A percentile compares a stretch with the other conserved stretches of the same genome.
Evolutionary conservation across 1,140 invertebrate species (phyloP).

Genomic region (Augochlora pura): DNA sequence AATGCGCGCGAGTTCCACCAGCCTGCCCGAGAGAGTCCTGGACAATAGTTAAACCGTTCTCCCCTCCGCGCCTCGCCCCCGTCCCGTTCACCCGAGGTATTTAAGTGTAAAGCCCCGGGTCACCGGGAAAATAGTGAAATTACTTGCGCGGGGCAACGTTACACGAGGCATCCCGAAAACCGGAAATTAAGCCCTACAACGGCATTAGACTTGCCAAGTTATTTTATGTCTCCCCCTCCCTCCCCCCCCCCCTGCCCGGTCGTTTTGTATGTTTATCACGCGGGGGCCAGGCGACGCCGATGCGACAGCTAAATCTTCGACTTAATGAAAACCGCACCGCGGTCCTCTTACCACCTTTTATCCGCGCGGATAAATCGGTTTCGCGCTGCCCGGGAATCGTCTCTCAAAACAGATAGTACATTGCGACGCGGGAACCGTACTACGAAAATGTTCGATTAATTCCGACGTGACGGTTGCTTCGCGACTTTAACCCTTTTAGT

Average conservation of each 20-base stretch:
- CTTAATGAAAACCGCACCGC: slow-evolving; percentile 30
- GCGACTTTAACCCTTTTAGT: too few species aligned
- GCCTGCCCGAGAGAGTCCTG: slow-evolving; percentile 15
- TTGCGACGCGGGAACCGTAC: too few species aligned
- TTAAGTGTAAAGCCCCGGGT: slow-evolving; percentile 53
- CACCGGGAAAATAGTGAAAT: slow-evolving; percentile 57
- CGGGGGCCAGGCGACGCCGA: background rate
- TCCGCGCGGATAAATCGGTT: too few species aligned
- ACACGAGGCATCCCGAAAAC: slow-evolving; percentile 43
- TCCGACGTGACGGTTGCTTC: too few species aligned
- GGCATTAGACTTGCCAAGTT: slow-evolving; percentile 34
- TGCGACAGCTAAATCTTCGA: slow-evolving; percentile 29
- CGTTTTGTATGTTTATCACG: slow-evolving; percentile 30
- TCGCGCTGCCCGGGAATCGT: too few species aligned
- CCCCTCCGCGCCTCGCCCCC: too few species aligned
- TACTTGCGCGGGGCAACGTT: slow-evolving; percentile 37
- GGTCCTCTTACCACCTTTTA: background rate
- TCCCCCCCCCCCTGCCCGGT: too few species aligned
- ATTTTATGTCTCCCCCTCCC: too few species aligned
- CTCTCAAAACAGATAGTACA: too few species aligned
- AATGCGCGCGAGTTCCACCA: slow-evolving; percentile 22
- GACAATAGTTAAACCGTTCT: slow-evolving; percentile 59
- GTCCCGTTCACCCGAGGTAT: slow-evolving; percentile 45
- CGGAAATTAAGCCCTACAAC: slow-evolving; percentile 45
- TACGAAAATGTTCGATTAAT: too few species aligned